These are phyloP conservation scores for Melanotaenia boesemani DNA, from an alignment of 2,797 vertebrate genomes.

Conservation along the genomic window DNA sequence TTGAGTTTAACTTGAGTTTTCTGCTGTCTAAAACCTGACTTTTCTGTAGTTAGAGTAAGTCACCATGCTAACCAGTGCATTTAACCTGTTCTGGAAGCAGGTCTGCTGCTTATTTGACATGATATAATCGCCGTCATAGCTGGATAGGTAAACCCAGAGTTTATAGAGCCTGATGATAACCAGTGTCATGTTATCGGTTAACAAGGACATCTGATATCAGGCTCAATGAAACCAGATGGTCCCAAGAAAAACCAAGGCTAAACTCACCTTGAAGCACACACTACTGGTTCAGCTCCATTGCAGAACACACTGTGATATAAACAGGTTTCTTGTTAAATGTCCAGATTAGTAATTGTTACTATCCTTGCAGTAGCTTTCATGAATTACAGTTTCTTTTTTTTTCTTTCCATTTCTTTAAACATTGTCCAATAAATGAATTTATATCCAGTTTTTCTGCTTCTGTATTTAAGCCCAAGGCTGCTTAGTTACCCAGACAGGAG, in stretches of 20 bases:
- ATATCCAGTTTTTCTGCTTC: conserved; percentile 2
- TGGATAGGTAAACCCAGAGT: neutral
- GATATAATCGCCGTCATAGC: neutral
- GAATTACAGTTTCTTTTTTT: neutral
- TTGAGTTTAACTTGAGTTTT: neutral
- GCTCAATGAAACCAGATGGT: neutral
- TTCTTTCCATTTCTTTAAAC: neutral
- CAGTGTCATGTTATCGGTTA: neutral
- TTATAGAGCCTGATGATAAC: neutral
- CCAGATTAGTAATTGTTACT: conserved; percentile 1
- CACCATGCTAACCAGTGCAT: neutral
- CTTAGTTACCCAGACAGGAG: conserved; percentile 21
- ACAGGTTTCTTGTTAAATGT: neutral
- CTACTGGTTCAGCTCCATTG: neutral
- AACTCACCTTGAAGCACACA: neutral
- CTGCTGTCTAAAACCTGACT: neutral
- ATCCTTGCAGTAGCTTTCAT: neutral
- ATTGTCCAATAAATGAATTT: neutral
- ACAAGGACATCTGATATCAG: conserved; percentile 1
- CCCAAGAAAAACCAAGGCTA: neutral
- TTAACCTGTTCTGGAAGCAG: neutral
- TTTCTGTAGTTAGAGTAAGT: neutral
- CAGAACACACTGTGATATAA: neutral
- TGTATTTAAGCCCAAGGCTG: conserved; percentile 11
- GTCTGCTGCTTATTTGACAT: neutral